These are phyloP conservation scores for Scolopax mira DNA, from an alignment of 2,113 vertebrate genomes.

Conservation along the genomic window DNA sequence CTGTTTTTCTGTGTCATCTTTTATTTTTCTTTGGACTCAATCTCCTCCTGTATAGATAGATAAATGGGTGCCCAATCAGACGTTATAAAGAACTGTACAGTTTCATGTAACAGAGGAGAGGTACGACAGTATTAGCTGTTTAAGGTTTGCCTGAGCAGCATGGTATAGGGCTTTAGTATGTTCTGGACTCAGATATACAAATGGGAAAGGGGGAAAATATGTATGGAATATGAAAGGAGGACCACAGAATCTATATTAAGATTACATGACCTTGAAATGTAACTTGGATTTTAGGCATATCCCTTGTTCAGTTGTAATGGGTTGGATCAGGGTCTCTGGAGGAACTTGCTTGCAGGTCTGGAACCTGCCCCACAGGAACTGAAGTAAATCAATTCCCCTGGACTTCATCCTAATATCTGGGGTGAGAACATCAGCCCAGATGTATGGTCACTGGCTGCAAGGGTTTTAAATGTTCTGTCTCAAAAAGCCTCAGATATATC, in stretches of 20 bases:
- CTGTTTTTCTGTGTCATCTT: not conserved
- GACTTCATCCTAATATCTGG: not conserved
- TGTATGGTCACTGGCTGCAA: not conserved
- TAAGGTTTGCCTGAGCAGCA: not conserved
- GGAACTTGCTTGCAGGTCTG: not conserved
- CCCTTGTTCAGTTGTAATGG: not conserved
- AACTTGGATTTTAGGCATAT: not conserved
- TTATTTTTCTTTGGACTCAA: not conserved
- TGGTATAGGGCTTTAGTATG: not conserved
- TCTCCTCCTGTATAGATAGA: not conserved
- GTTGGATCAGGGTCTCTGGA: not conserved
- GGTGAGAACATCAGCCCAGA: not conserved
- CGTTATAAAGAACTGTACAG: not conserved
- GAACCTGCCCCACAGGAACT: not conserved
- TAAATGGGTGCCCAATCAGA: not conserved
- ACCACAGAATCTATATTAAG: not conserved
- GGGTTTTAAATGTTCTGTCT: not conserved
- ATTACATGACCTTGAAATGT: not conserved
- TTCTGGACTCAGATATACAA: not conserved
- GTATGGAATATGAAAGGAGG: not conserved
- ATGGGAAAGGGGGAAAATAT: not conserved
- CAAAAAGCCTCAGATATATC: not conserved
- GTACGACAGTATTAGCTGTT: not conserved
- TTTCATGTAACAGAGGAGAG: not conserved
- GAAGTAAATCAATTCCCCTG: not conserved